These are phyloP conservation scores for Pelusios castaneus DNA, from an alignment of 2,113 vertebrate species.

Conservation along the genomic window DNA sequence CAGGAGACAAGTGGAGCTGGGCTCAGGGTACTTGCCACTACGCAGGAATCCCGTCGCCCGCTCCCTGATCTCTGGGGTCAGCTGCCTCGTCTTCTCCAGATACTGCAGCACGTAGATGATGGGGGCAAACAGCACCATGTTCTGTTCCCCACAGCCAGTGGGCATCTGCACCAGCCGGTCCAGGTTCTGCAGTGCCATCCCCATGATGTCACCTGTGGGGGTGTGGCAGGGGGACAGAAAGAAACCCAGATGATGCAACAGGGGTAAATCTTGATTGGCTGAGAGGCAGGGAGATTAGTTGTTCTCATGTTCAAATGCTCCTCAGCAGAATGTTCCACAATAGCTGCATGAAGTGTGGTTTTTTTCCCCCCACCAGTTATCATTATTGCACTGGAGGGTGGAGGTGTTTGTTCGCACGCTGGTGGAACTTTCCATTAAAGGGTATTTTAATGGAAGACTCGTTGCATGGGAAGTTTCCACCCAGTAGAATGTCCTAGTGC, in stretches of 20 bases:
- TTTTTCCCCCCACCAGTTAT: background rate
- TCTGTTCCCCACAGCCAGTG: conserved; percentile 81
- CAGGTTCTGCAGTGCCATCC: conserved; percentile 80
- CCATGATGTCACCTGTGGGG: conserved; percentile 84
- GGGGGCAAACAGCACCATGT: conserved; percentile 81
- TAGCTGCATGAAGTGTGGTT: background rate
- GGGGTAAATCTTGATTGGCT: background rate
- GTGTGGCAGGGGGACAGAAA: background rate
- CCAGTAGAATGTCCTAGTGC: background rate
- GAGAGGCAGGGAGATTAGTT: background rate
- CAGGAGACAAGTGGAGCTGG: background rate
- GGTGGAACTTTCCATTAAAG: background rate
- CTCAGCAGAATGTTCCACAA: background rate
- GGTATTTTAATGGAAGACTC: background rate
- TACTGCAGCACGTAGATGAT: conserved; percentile 81
- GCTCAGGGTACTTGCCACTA: conserved; percentile 70
- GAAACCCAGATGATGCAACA: background rate
- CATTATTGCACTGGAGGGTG: background rate
- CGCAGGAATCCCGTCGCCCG: conserved; percentile 76
- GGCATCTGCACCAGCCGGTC: conserved; percentile 82
- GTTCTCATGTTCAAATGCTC: background rate
- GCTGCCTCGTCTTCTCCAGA: conserved; percentile 74
- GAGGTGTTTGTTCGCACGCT: background rate
- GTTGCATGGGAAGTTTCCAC: background rate
- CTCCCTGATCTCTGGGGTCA: conserved; percentile 71